Percentiles rank a stretch among this genome's conserved stretches.
These are phyloP conservation scores for Meiosimyza decipiens DNA, from an alignment of 2,888 invertebrate genomes.

Conservation along the genomic window DNA sequence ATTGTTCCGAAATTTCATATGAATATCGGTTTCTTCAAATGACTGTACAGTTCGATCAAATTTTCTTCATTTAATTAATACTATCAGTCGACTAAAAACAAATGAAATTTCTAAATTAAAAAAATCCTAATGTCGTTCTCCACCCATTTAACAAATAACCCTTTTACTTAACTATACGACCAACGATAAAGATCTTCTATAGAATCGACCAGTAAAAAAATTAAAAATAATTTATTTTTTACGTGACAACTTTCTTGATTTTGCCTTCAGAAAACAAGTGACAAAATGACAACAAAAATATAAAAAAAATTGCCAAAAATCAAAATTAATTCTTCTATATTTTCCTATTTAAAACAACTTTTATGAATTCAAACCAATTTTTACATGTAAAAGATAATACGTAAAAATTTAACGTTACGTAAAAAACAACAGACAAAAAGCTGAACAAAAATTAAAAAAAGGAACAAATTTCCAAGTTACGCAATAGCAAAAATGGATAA, in stretches of 20 bases:
- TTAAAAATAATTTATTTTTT: not conserved
- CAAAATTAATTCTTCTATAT: not conserved
- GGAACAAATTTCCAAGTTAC: slow-evolving; percentile 20
- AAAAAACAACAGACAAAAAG: not conserved
- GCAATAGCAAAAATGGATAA: not conserved
- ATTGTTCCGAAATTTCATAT: no score
- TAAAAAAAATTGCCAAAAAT: not conserved
- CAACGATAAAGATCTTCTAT: no score
- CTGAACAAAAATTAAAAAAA: not conserved
- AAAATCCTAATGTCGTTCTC: no score
- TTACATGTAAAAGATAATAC: not conserved
- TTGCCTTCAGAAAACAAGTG: slow-evolving; percentile 6
- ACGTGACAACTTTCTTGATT: not conserved
- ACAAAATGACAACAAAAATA: not conserved
- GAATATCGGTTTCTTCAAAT: no score
- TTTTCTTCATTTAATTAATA: no score
- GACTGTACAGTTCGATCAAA: no score
- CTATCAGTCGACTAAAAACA: no score
- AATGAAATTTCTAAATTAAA: no score
- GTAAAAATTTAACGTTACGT: not conserved
- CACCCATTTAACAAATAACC: no score
- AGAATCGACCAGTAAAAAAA: no score
- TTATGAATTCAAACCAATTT: not conserved
- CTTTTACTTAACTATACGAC: no score
- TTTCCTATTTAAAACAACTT: slow-evolving; percentile 2